Evolutionary conservation across 2,888 invertebrate genomes (phyloP).

Genomic region (Odontothrips loti): DNA sequence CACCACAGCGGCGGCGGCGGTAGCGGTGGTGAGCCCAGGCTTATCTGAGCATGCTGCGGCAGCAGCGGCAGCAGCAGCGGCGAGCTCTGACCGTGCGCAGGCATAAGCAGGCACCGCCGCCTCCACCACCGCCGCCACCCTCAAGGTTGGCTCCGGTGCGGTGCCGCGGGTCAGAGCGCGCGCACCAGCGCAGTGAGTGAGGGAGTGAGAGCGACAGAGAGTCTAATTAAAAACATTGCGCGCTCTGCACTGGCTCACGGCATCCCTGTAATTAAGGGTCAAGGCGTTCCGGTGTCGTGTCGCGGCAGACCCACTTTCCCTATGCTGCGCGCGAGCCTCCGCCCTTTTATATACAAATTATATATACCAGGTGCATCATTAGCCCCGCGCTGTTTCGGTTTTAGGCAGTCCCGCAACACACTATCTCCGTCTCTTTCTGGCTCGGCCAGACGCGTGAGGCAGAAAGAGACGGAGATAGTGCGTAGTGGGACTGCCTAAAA

Average conservation of each 20-base stretch:
- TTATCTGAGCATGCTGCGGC: too few relatives aligned
- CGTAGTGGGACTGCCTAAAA: too few relatives aligned
- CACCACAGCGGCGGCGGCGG: too few relatives aligned
- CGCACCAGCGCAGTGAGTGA: not conserved
- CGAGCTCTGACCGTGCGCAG: not conserved
- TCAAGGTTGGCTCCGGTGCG: not conserved
- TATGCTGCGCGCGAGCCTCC: too few relatives aligned
- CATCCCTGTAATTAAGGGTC: not conserved
- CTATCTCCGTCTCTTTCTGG: too few relatives aligned
- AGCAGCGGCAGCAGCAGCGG: not conserved
- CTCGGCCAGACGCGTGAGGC: too few relatives aligned
- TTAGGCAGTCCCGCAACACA: too few relatives aligned
- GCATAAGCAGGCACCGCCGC: not conserved
- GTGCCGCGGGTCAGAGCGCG: not conserved
- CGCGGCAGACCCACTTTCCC: not conserved
- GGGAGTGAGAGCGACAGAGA: not conserved
- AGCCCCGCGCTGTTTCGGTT: too few relatives aligned
- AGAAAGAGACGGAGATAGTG: too few relatives aligned
- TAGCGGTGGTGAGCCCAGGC: too few relatives aligned
- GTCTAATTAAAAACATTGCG: conserved; percentile 4
- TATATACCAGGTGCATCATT: too few relatives aligned
- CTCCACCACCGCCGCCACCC: not conserved
- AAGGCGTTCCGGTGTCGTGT: not conserved
- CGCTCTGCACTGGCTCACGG: not conserved
- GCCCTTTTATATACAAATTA: too few relatives aligned